Evolutionary conservation across 92 coral and sea anemone genomes (phyloP).

Genomic region (Galaxea fascicularis): DNA sequence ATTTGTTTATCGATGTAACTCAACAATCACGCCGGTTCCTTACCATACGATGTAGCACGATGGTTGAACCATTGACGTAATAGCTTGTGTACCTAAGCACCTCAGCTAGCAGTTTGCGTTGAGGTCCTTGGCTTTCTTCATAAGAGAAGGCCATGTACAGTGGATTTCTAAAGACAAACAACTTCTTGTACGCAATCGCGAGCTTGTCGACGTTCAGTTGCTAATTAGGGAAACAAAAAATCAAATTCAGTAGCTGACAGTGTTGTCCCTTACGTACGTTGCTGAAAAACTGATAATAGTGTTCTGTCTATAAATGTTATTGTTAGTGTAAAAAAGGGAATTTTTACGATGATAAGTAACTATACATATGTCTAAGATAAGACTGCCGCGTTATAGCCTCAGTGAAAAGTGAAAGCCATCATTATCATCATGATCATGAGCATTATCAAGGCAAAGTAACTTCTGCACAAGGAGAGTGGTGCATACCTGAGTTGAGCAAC

Average conservation of each 20-base stretch:
- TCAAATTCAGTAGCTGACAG: too few relatives aligned
- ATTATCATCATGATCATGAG: not conserved
- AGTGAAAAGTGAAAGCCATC: too few relatives aligned
- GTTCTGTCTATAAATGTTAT: too few relatives aligned
- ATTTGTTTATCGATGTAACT: not conserved
- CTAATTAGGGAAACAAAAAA: not conserved
- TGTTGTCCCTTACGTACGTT: too few relatives aligned
- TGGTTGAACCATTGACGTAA: slow-evolving; percentile 9
- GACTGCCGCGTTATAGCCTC: too few relatives aligned
- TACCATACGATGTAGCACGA: not conserved
- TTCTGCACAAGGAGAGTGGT: not conserved
- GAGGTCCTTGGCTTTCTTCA: slow-evolving; percentile 29
- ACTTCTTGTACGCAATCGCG: slow-evolving; percentile 5
- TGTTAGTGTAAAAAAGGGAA: too few relatives aligned
- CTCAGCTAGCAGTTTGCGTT: not conserved
- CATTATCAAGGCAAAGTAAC: not conserved
- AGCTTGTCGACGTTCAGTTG: slow-evolving; percentile 18
- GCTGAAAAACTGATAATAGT: too few relatives aligned
- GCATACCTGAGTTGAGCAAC: slow-evolving; percentile 13
- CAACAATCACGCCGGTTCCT: not conserved
- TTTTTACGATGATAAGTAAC: too few relatives aligned
- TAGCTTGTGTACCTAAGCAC: slow-evolving; percentile 2
- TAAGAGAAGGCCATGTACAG: slow-evolving; percentile 40
- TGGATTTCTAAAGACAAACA: slow-evolving; percentile 18
- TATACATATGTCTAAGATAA: too few relatives aligned